Evolutionary conservation across 2,888 invertebrate species (phyloP), one percentile per base, ranked within the genome.

Genomic region (Philaethria dido): DNA sequence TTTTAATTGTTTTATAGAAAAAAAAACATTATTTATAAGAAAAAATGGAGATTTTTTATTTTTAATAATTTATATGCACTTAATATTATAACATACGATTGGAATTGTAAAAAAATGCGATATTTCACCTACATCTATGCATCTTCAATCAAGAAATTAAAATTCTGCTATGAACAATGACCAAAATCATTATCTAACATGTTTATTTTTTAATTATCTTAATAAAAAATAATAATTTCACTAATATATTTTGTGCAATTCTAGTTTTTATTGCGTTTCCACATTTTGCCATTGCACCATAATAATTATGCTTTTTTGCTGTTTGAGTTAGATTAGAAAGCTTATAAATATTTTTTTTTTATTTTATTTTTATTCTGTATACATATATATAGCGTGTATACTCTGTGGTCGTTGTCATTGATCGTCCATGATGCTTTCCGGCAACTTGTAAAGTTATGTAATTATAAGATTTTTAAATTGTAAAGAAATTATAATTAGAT

Each of bases 401-500:
- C 47, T 39, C 42, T 60, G 60, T 60, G 45, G 45, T 45, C 54
- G 52, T 59, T 62, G 52, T 59, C 59, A 66, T 64, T 57, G 55
- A 50, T 67, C 62, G 69, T 69, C 67, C 67, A 67, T 67, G n/a
- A 48, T 57, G 47, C 57, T 59, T 64, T 29, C 18, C 18, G 48
- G 16, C 59, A 50, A 36, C 69, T 47, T 68, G 68, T 54, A 52
- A 66, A 57, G 55, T 59, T 62, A 69, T 65, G 22, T 67, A 72
- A 64, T 52, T 44, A 66, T 64, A 69, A 68, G 66, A 66, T 50
- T 52, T 65, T 64, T 62, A 63, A 66, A 66, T 47, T 71, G 69
- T 73, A 71, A 65, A 70, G 57, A 73, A 69, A 72, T 63, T 64
- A 54, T 67, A 45, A 69, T 67, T 44, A 64, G 44, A 57, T 47